Percentiles rank a stretch among this genome's conserved stretches.
phyloP scores from a whole-genome alignment of 2,797 vertebrate genomes.

The Halcyon chelicuti region DNA sequence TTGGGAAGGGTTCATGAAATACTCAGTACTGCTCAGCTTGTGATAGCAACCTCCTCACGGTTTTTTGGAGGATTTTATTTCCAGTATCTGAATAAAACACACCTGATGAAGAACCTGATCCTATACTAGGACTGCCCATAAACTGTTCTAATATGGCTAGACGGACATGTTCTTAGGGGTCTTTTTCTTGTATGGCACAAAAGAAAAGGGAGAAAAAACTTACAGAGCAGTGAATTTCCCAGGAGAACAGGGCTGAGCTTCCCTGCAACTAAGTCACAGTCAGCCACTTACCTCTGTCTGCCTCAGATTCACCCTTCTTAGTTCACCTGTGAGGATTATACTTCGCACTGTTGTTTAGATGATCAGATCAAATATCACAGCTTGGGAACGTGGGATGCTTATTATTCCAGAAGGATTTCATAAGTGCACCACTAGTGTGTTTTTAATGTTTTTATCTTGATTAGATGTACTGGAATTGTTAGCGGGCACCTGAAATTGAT shows the following conservation, averaged over 20 bases:
- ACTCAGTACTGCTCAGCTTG: not conserved
- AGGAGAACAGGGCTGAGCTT: not conserved
- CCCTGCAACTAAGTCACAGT: not conserved
- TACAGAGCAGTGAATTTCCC: not conserved
- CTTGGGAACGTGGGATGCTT: not conserved
- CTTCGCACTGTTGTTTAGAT: not conserved
- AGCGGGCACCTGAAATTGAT: not conserved
- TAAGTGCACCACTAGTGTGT: not conserved
- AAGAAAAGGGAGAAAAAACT: not conserved
- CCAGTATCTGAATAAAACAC: not conserved
- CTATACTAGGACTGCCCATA: not conserved
- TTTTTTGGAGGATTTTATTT: not conserved
- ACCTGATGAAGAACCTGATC: not conserved
- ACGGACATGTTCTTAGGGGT: accelerated
- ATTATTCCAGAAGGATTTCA: not conserved
- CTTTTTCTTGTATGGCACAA: accelerated
- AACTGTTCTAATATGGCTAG: not conserved
- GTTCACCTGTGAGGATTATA: not conserved
- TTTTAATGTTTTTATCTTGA: not conserved
- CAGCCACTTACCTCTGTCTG: accelerated
- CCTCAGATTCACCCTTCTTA: not conserved
- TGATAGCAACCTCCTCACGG: not conserved
- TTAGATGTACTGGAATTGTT: not conserved
- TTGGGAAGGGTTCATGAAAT: not conserved
- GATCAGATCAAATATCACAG: not conserved